Base-by-base conservation (phyloP, 2,888 invertebrate genomes). In the Venusia cambrica region DNA sequence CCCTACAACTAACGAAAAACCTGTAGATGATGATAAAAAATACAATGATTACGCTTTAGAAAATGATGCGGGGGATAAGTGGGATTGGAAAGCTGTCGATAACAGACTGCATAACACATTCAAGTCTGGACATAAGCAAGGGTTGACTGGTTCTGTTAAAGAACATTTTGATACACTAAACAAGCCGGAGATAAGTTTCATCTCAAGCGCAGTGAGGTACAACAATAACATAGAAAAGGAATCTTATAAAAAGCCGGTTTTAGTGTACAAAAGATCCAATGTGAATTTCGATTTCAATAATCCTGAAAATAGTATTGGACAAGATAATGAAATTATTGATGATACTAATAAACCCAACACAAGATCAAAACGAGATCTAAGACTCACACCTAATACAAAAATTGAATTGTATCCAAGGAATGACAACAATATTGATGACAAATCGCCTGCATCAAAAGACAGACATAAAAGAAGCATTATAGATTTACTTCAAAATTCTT, bases 401-500 rank as follows among this genome's bases (percentile, higher is more conserved):
- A 6, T 12, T 13, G 4, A 13, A 24, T n/a, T 5, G 0, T 4
- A 17, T 5, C n/a, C 3, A 1, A 10, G 5, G 11, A 15, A 11
- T 4, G 10, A 14, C 6, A 8, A 2, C 0, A 4, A 8, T 5
- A 5, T 2, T 2, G 12, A 25, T 1, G 7, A 36, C 31, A 5
- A 31, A 14, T 6, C 48, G 45, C n/a, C n/a, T n/a, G 41, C 34
- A 40, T 1, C 2, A 0, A 78, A 69, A 50, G 62, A 67, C 1
- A 64, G 81, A 38, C 58, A 54, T 13, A 77, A 65, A 45, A 57
- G 84, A 42, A 65, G 81, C 1, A 63, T 84, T 0, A 55, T 83
- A 0, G 83, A 83, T 10, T 41, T 67, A 0, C 28, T 84, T 0
- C 78, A 80, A 53, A 76, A 64, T 22, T 69, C 80, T 0, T 84